Conservation (phyloP, 2,888 invertebrate genomes). For the Anoncus sp. region DNA sequence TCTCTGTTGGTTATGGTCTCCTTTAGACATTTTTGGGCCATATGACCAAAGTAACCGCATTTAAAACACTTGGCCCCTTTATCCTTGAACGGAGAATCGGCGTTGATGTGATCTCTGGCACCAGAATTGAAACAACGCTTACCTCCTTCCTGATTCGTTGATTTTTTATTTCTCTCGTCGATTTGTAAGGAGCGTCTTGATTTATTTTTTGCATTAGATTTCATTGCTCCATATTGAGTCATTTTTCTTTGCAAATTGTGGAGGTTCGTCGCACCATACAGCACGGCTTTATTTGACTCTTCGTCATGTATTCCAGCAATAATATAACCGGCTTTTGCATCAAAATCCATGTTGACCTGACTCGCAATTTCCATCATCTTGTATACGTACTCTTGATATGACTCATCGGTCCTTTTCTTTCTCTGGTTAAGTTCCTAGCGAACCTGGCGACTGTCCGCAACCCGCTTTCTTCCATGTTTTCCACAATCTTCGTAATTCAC, state of each 20-base stretch:
- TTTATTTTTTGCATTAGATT: neutral
- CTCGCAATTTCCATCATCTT: constrained; percentile 28
- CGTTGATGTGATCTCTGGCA: neutral
- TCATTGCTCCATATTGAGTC: neutral
- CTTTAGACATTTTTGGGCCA: neutral
- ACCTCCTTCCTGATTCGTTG: neutral
- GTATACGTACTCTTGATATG: constrained; percentile 37
- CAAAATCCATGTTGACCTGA: neutral
- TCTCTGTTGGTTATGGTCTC: too few relatives aligned
- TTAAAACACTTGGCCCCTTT: neutral
- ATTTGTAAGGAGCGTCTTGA: neutral
- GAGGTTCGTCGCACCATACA: constrained; percentile 31
- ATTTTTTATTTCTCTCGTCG: neutral
- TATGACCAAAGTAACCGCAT: neutral
- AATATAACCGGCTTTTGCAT: constrained; percentile 12
- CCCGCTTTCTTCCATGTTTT: neutral
- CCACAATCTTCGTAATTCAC: constrained; percentile 44
- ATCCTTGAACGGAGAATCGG: neutral
- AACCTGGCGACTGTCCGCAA: constrained; percentile 14
- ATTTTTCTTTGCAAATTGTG: neutral
- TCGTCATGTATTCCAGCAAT: constrained; percentile 48
- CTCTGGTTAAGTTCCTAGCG: neutral
- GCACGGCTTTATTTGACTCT: constrained; percentile 35
- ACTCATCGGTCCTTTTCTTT: constrained; percentile 25
- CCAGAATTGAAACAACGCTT: neutral